These are phyloP conservation scores for Aethina tumida DNA, from an alignment of 1,140 invertebrate species.

Conservation along the genomic window DNA sequence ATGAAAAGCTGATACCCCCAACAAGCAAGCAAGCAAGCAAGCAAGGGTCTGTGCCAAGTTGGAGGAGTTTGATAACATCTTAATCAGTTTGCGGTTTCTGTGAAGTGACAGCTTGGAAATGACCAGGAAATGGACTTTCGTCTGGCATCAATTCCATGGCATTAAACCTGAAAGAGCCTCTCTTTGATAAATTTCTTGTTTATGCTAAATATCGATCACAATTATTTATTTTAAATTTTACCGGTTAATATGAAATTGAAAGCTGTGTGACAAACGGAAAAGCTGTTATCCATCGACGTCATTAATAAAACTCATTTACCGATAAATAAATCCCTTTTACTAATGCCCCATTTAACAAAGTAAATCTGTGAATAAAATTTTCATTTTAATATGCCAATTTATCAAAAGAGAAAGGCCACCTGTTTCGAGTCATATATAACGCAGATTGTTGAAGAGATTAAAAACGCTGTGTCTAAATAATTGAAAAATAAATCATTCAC, in stretches of 20 bases:
- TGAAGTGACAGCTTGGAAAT: constrained; percentile 16
- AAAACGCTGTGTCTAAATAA: too few species aligned
- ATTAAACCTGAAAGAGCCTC: constrained; percentile 6
- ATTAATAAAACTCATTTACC: too few species aligned
- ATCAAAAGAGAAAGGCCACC: too few species aligned
- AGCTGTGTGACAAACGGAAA: background rate
- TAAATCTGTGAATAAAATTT: too few species aligned
- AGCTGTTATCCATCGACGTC: too few species aligned
- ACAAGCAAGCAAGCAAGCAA: too few species aligned
- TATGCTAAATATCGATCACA: background rate
- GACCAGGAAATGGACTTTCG: constrained; percentile 19
- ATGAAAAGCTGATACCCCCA: constrained; percentile 6
- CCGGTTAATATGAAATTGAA: background rate
- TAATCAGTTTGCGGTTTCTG: constrained; percentile 10
- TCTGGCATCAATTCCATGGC: constrained; percentile 14
- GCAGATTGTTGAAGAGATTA: too few species aligned
- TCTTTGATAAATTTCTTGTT: background rate
- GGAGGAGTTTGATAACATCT: constrained; percentile 13
- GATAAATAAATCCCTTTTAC: too few species aligned
- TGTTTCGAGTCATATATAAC: too few species aligned
- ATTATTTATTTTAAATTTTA: background rate
- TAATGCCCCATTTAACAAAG: too few species aligned
- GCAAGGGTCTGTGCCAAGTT: constrained; percentile 8
- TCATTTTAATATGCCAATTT: too few species aligned
- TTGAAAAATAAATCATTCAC: too few species aligned